These are phyloP conservation scores for Galeopsomyia nigrocyanea DNA, from an alignment of 2,888 invertebrate species.

Conservation along the genomic window DNA sequence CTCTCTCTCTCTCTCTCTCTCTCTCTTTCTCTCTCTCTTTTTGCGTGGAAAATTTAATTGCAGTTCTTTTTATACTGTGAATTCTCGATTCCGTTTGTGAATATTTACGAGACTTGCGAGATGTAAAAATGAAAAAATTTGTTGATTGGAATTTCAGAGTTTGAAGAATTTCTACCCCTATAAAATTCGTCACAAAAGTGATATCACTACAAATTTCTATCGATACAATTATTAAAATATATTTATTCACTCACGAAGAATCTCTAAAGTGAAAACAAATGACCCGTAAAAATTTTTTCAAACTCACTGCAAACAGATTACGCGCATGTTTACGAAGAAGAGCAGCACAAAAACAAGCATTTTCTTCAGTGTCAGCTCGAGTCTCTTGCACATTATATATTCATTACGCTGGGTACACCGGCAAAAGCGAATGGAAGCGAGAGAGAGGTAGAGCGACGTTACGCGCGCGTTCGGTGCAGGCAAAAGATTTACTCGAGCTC, in stretches of 20 bases:
- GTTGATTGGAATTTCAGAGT: no score
- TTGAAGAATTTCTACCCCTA: no score
- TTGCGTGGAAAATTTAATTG: conserved; percentile 24
- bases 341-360: background rate
- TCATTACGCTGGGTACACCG: conserved; percentile 9
- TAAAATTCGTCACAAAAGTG: no score
- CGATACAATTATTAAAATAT: no score
- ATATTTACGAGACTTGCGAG: background rate
- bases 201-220: no score
- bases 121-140: no score
- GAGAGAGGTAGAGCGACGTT: background rate
- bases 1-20: background rate
- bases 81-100: background rate
- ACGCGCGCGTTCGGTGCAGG: conserved; percentile 10
- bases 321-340: no score
- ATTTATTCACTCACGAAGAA: no score
- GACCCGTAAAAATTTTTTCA: no score
- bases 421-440: no score
- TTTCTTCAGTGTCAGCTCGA: background rate
- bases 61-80: background rate
- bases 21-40: conserved; percentile 19
- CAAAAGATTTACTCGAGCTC: conserved; percentile 58
- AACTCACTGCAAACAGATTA: no score
- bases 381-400: conserved; percentile 18
- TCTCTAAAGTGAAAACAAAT: no score